Conservation (phyloP, 2,888 invertebrate genomes). For the Platypus cylindrus region DNA sequence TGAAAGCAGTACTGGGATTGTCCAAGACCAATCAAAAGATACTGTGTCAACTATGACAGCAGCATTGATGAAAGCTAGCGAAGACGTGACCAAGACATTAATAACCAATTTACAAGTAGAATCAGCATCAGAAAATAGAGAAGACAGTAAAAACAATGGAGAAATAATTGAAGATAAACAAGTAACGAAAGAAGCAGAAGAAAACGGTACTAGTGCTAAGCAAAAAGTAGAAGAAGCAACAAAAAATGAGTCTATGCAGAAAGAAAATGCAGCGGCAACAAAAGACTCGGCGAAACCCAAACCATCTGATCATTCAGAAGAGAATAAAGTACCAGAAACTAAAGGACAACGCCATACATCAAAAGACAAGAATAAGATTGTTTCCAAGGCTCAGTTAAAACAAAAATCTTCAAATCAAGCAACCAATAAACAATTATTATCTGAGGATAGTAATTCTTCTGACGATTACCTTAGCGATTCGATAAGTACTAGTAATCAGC, state of each 20-base stretch:
- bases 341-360: constrained; percentile 8
- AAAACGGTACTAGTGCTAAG: neutral
- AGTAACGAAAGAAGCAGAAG: neutral
- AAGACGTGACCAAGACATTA: too few relatives aligned
- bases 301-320: neutral
- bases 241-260: neutral
- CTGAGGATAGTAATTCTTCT: constrained; percentile 8
- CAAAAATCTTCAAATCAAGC: constrained; percentile 4
- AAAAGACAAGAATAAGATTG: constrained; percentile 4
- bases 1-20: too few relatives aligned
- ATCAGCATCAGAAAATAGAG: too few relatives aligned
- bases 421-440: constrained; percentile 6
- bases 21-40: too few relatives aligned
- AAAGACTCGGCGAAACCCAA: neutral
- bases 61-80: too few relatives aligned
- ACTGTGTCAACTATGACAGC: too few relatives aligned
- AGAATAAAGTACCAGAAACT: constrained; percentile 7
- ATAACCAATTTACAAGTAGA: too few relatives aligned
- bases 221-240: neutral
- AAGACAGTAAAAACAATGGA: neutral
- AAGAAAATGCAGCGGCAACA: neutral
- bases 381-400: constrained; percentile 4
- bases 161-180: neutral
- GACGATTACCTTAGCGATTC: constrained; percentile 11
- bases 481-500: constrained; percentile 17